Evolutionary conservation across 1,140 invertebrate genomes (phyloP).

Genomic region (Drosophila kepulauana): DNA sequence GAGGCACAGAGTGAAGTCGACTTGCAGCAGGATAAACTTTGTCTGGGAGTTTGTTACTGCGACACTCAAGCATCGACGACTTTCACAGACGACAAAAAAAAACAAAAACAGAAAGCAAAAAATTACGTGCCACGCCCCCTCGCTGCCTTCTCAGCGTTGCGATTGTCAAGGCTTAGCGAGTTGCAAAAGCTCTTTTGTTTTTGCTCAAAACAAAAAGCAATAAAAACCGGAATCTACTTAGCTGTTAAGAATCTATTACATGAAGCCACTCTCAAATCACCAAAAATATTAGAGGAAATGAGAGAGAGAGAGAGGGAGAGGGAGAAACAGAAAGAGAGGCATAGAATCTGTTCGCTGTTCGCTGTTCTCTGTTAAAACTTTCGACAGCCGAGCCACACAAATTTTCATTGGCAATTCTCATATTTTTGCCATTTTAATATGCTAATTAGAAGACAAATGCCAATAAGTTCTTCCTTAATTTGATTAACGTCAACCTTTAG

Average conservation of each 20-base stretch:
- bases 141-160: neutral
- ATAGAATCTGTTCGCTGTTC: too few species aligned
- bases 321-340: neutral
- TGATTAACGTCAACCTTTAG: neutral
- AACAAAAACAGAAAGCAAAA: too few species aligned
- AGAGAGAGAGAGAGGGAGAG: too few species aligned
- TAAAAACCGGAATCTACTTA: constrained; percentile 54
- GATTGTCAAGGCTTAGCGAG: constrained; percentile 39
- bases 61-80: constrained; percentile 38
- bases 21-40: constrained; percentile 35
- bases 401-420: constrained; percentile 22
- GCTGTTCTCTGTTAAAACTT: constrained; percentile 12
- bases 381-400: constrained; percentile 12
- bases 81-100: constrained; percentile 20
- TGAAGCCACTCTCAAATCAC: constrained; percentile 34
- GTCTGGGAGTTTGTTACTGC: constrained; percentile 36
- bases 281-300: constrained; percentile 7
- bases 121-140: neutral
- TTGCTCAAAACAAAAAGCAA: constrained; percentile 45
- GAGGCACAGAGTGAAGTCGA: too few species aligned
- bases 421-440: constrained; percentile 35
- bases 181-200: constrained; percentile 41
- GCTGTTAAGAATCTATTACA: constrained; percentile 56
- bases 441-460: constrained; percentile 46
- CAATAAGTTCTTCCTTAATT: constrained; percentile 10